These are phyloP conservation scores for Prorops nasuta DNA, from an alignment of 1,140 invertebrate species.

Conservation along the genomic window DNA sequence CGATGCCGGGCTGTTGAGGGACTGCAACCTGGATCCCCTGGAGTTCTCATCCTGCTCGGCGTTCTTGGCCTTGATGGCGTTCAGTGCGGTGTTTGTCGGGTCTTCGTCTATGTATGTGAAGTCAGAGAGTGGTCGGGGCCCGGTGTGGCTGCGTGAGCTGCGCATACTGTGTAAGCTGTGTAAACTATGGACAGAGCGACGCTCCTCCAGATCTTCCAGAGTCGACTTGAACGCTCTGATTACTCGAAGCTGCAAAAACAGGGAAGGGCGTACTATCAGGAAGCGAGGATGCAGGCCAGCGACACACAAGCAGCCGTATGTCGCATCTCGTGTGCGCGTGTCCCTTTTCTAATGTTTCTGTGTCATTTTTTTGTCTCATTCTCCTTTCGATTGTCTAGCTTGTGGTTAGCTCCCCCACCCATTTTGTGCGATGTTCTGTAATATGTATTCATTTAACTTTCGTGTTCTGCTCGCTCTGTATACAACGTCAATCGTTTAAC, in stretches of 20 bases:
- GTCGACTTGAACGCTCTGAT: slow-evolving; percentile 99
- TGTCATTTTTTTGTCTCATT: slow-evolving; percentile 6
- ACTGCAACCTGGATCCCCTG: slow-evolving; percentile 38
- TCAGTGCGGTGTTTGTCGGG: slow-evolving; percentile 59
- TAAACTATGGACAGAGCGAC: slow-evolving; percentile 95
- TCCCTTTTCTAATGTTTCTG: slow-evolving; percentile 10
- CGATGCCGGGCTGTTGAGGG: slow-evolving; percentile 49
- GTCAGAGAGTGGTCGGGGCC: slow-evolving; percentile 78
- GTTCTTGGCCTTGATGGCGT: slow-evolving; percentile 48
- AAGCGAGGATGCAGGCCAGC: slow-evolving; percentile 54
- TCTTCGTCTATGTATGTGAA: slow-evolving; percentile 92
- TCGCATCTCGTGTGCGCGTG: background rate
- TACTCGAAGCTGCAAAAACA: slow-evolving; percentile 97
- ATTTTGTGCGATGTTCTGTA: no score
- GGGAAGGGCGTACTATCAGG: slow-evolving; percentile 56
- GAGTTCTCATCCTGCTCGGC: slow-evolving; percentile 39
- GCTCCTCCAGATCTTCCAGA: slow-evolving; percentile 98
- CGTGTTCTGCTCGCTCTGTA: background rate
- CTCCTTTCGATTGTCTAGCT: background rate
- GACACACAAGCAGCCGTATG: slow-evolving; percentile 50
- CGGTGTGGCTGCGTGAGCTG: slow-evolving; percentile 79
- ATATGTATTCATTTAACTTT: no score
- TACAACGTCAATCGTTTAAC: no score
- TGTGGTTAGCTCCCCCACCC: no score
- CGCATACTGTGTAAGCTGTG: slow-evolving; percentile 93